Evolutionary conservation across 2,888 invertebrate genomes (phyloP).

Genomic region (Drosophila birchii): DNA sequence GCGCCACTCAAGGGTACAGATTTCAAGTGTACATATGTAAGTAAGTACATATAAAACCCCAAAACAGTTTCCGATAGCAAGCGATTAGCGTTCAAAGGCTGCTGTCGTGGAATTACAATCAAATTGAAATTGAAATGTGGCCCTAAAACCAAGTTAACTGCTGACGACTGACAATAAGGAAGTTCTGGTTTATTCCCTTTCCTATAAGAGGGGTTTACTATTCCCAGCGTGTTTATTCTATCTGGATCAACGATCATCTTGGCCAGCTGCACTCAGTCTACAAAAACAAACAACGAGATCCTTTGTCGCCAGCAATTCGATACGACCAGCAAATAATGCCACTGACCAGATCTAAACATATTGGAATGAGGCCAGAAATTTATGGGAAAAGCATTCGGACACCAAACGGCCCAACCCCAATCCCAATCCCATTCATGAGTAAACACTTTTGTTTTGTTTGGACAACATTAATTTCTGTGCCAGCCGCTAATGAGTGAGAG

Average conservation of each 20-base stretch:
- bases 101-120: too few relatives aligned
- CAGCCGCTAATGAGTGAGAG: not conserved
- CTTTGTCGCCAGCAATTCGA: slow-evolving; percentile 28
- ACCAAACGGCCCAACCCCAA: slow-evolving; percentile 4
- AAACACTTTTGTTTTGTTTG: slow-evolving; percentile 31
- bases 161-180: too few relatives aligned
- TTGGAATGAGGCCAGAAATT: slow-evolving; percentile 7
- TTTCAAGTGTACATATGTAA: not conserved
- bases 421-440: slow-evolving; percentile 16
- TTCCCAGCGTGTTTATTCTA: not conserved
- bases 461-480: slow-evolving; percentile 19
- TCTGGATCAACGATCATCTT: slow-evolving; percentile 1
- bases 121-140: too few relatives aligned
- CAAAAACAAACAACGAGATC: slow-evolving; percentile 20
- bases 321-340: slow-evolving; percentile 1
- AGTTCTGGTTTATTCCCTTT: too few relatives aligned
- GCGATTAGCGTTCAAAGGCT: too few relatives aligned
- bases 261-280: slow-evolving; percentile 2
- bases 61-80: too few relatives aligned
- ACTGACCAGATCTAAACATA: slow-evolving; percentile 17
- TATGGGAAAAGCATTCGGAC: slow-evolving; percentile 20
- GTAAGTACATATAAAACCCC: too few relatives aligned
- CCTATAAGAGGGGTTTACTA: too few relatives aligned
- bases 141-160: too few relatives aligned
- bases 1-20: slow-evolving; percentile 1